phyloP scores from a whole-genome alignment of 2,888 invertebrate genomes.

The Drosophila siamana region DNA sequence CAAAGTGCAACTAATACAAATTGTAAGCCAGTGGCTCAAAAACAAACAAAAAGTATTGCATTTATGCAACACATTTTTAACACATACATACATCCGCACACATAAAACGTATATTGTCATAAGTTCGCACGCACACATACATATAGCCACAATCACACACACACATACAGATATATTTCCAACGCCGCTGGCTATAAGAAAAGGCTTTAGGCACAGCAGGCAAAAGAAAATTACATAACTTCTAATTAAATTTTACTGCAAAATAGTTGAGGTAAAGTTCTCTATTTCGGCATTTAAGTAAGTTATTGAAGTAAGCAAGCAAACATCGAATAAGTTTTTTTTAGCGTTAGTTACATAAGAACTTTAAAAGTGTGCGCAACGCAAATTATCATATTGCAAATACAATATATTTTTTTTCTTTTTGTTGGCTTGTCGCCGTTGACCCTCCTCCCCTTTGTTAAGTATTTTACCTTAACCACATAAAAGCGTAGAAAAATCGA shows the following conservation, averaged over 20 bases:
- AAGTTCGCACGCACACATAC: constrained; percentile 43
- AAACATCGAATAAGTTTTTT: constrained; percentile 45
- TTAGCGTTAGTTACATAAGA: constrained; percentile 70
- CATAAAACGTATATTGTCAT: constrained; percentile 55
- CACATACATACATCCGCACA: constrained; percentile 28
- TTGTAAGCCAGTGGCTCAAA: constrained; percentile 49
- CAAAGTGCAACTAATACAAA: constrained; percentile 44
- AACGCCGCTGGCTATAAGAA: constrained; percentile 51
- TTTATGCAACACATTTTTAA: constrained; percentile 54
- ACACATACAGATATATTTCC: constrained; percentile 37
- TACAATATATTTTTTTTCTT: constrained; percentile 2
- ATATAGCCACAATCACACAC: constrained; percentile 10
- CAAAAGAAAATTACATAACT: constrained; percentile 74
- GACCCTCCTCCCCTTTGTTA: constrained; percentile 18
- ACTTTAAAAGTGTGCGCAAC: constrained; percentile 46
- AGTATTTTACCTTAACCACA: constrained; percentile 59
- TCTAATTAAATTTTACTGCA: constrained; percentile 48
- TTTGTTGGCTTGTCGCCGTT: constrained; percentile 20
- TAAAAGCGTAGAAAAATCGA: constrained; percentile 39
- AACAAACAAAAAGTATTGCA: constrained; percentile 20
- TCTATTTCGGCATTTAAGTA: constrained; percentile 59
- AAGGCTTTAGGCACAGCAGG: constrained; percentile 62
- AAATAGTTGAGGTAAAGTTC: constrained; percentile 49
- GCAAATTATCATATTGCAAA: constrained; percentile 19
- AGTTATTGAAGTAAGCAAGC: constrained; percentile 53